A percentile compares a stretch with the other conserved stretches of the same genome.
phyloP scores from a whole-genome alignment of 2,888 invertebrate genomes.

The Pollenia amentaria region DNA sequence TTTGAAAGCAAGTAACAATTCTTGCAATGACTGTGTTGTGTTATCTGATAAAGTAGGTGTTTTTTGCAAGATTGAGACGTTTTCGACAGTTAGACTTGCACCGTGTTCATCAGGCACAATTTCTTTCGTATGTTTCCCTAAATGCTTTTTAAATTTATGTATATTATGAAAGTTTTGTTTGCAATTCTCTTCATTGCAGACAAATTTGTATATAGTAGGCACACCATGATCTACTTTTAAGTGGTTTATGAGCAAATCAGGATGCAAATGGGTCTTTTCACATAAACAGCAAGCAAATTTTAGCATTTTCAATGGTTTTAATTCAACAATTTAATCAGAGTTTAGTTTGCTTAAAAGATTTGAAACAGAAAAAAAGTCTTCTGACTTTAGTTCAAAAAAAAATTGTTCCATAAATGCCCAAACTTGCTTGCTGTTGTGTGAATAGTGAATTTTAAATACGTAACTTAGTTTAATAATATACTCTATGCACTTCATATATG shows the following conservation, averaged over 20 bases:
- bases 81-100: slow-evolving; percentile 43
- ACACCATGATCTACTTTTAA: slow-evolving; percentile 33
- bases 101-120: slow-evolving; percentile 44
- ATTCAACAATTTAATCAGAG: slow-evolving; percentile 50
- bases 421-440: slow-evolving; percentile 56
- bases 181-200: slow-evolving; percentile 61
- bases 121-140: slow-evolving; percentile 51
- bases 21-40: slow-evolving; percentile 10
- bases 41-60: slow-evolving; percentile 32
- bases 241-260: slow-evolving; percentile 49
- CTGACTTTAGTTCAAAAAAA: slow-evolving; percentile 64
- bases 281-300: slow-evolving; percentile 60
- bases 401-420: slow-evolving; percentile 54
- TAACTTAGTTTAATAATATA: slow-evolving; percentile 58
- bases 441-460: slow-evolving; percentile 59
- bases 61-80: slow-evolving; percentile 46
- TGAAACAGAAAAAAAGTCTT: slow-evolving; percentile 57
- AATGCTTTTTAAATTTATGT: slow-evolving; percentile 54
- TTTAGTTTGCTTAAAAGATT: slow-evolving; percentile 63
- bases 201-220: slow-evolving; percentile 35
- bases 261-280: slow-evolving; percentile 50
- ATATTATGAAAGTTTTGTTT: slow-evolving; percentile 61
- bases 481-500: slow-evolving; percentile 62
- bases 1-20: slow-evolving; percentile 44
- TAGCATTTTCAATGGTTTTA: slow-evolving; percentile 56